Conservation (phyloP, 2,888 invertebrate genomes). For the Disparrhopalites patrizii region DNA sequence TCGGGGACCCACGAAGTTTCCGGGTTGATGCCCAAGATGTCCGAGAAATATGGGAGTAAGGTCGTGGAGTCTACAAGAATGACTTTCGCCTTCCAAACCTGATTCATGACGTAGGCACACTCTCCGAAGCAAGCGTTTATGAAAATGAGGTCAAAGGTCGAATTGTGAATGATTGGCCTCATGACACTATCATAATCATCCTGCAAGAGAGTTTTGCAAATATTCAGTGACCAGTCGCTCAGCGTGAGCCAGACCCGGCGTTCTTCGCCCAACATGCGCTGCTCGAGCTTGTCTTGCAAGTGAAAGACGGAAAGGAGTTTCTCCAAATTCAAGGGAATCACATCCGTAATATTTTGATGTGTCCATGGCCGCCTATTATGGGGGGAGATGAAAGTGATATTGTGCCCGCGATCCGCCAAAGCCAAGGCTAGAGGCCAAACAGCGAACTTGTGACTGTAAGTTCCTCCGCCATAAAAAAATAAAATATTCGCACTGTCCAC, state of each 20-base stretch:
- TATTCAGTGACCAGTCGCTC: constrained; percentile 12
- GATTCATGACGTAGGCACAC: constrained; percentile 14
- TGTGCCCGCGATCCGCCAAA: constrained; percentile 19
- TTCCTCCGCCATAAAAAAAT: constrained; percentile 24
- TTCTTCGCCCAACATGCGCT: constrained; percentile 10
- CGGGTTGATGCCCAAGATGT: background rate
- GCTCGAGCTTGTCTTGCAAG: constrained; percentile 3
- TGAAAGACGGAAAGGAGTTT: constrained; percentile 18
- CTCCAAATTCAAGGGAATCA: constrained; percentile 12
- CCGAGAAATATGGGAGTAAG: constrained; percentile 5
- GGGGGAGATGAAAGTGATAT: constrained; percentile 23
- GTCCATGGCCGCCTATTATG: constrained; percentile 5
- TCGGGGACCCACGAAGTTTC: constrained; percentile 21
- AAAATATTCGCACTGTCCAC: constrained; percentile 20
- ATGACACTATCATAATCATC: background rate
- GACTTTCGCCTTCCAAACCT: constrained; percentile 4
- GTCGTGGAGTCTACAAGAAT: constrained; percentile 22
- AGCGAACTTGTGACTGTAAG: constrained; percentile 19
- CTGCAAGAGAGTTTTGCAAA: constrained; percentile 10
- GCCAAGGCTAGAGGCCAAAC: constrained; percentile 24
- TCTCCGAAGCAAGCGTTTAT: constrained; percentile 19
- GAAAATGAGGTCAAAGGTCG: constrained; percentile 12
- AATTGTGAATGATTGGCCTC: constrained; percentile 1
- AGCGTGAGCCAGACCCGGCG: constrained; percentile 15
- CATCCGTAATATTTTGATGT: constrained; percentile 21